Conservation (phyloP, 2,113 vertebrate species). For the Muntiacus muntjak region DNA sequence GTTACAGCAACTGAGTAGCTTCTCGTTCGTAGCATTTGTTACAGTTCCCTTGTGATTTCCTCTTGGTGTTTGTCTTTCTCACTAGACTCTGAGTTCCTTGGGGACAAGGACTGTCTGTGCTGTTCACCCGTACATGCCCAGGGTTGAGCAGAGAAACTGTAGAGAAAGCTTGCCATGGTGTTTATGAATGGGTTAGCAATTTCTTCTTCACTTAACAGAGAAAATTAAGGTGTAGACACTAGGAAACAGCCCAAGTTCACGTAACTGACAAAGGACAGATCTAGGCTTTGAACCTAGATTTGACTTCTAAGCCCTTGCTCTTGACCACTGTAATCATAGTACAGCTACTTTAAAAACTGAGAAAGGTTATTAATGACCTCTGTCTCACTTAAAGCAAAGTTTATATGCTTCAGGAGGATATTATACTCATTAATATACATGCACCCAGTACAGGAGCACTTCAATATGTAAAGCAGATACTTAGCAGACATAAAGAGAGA, state of each 20-base stretch:
- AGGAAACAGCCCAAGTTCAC: background rate
- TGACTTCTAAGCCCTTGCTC: background rate
- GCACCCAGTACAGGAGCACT: background rate
- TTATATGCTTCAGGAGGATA: background rate
- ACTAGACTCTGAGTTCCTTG: background rate
- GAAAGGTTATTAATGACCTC: background rate
- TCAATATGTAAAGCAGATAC: background rate
- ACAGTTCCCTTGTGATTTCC: background rate
- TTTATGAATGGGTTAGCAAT: background rate
- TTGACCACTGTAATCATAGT: background rate
- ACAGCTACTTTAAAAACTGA: background rate
- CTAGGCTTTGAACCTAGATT: background rate
- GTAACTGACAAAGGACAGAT: background rate
- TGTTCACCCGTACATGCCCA: background rate
- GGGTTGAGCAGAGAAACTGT: background rate
- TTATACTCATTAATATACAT: background rate
- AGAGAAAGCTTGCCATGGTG: background rate
- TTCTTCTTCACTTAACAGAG: background rate
- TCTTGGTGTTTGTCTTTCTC: background rate
- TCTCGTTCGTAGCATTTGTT: background rate
- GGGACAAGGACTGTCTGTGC: background rate
- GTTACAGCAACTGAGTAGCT: background rate
- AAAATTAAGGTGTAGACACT: background rate
- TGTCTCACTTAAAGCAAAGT: conserved; percentile 32
- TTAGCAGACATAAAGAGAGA: background rate